Evolutionary conservation across 2,888 invertebrate species (phyloP), one percentile per base, ranked within the genome.

Genomic region (Panzeria rudis): DNA sequence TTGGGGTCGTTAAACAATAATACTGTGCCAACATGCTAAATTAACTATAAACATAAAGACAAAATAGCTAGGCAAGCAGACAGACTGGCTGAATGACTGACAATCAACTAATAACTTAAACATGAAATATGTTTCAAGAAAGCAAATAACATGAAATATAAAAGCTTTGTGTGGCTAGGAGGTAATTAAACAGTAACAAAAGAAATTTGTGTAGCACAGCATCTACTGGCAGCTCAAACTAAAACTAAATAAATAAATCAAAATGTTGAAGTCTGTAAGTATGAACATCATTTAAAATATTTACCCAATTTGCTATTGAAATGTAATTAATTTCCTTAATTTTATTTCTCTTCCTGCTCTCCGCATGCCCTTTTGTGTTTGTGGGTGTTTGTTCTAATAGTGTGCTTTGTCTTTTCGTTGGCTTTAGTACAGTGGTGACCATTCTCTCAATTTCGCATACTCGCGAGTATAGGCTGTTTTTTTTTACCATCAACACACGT

Each of bases 341-440:
- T 35, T 71, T 54, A 75, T 52, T 32, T 64, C 9, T 29, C 15
- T 38, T 13, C 8, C 23, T 44, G 2, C 7, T 25, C 15, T 11
- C 20, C 7, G 15, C 62, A 11, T 64, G 6, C 20, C 38, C n/a
- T 3, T 29, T 4, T 35, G 11, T 44, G 13, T 20, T 2, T 44
- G 44, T 20, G 44, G 17, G 35, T 35, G 32, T 17, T 59, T 32
- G 1, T 9, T 35, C 32, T 35, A 35, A 8, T 54, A 84, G 80
- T 71, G 83, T 69, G 29, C 83, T 75, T 41, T 86, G 59, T 88
- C 72, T 6, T 76, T 83, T 87, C 50, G 68, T n/a, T 87, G 13
- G 66, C 85, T 68, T 13, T 86, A n/a, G 13, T 87, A 25, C 88
- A 20, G 69, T 71, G 50, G 83, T 76, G 1, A 7, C 6, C 35